These are phyloP conservation scores for Delphinapterus leucas DNA, from an alignment of 2,113 vertebrate species.

Conservation along the genomic window DNA sequence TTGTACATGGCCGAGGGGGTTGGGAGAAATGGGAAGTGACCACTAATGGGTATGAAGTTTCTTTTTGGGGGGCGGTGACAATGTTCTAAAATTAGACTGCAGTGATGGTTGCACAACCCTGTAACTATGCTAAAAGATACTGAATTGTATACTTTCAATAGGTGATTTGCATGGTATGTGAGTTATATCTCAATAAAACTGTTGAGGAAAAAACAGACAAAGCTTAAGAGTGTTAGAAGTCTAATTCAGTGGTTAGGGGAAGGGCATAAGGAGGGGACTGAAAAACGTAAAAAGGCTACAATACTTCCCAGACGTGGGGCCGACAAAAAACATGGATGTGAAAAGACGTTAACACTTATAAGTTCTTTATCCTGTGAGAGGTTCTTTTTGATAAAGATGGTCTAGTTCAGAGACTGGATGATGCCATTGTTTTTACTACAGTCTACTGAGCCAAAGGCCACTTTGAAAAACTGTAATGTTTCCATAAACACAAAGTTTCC, in stretches of 20 bases:
- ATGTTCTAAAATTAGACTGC: background rate
- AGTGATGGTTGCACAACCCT: background rate
- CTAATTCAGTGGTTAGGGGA: background rate
- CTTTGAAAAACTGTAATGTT: slow-evolving; percentile 1
- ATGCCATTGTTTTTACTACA: background rate
- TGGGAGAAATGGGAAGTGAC: background rate
- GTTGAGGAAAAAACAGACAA: background rate
- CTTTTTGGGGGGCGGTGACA: background rate
- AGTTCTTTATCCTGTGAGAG: background rate
- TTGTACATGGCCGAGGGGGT: background rate
- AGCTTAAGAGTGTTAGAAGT: background rate
- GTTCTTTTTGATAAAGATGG: slow-evolving; percentile 25
- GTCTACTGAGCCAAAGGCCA: background rate
- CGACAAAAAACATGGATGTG: background rate
- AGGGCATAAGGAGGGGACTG: background rate
- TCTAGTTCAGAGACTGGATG: background rate
- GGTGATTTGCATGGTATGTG: background rate
- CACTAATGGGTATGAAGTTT: background rate
- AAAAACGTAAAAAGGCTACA: background rate
- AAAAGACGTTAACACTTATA: background rate
- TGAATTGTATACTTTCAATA: background rate
- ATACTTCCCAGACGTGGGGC: background rate
- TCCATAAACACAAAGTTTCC: background rate
- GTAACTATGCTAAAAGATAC: background rate
- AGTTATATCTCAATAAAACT: background rate